phyloP scores from a whole-genome alignment of 2,113 vertebrate genomes.

The Sapayoa aenigma region DNA sequence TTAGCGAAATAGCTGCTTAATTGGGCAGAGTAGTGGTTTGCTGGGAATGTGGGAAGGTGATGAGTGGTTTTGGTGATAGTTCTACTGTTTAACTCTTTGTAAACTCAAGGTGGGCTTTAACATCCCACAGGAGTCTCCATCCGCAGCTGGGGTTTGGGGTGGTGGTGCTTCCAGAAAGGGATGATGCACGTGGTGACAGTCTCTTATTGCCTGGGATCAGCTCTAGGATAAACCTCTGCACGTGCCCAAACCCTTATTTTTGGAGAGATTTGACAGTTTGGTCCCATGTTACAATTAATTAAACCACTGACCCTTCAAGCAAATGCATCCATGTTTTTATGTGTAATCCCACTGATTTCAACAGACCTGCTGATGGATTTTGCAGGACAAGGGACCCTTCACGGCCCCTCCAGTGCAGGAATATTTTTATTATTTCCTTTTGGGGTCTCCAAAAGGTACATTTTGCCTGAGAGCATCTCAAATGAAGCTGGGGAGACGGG shows the following conservation, averaged over 20 bases:
- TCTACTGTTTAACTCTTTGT: not conserved
- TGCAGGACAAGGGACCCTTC: not conserved
- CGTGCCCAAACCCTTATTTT: not conserved
- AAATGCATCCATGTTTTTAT: not conserved
- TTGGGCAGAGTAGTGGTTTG: not conserved
- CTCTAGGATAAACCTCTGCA: not conserved
- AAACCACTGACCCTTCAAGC: not conserved
- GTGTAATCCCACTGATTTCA: not conserved
- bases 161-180: not conserved
- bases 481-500: not conserved
- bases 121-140: fast-evolving
- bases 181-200: fast-evolving
- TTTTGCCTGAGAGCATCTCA: not conserved
- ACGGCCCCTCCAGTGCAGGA: not conserved
- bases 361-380: fast-evolving
- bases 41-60: not conserved
- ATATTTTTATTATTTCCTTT: not conserved
- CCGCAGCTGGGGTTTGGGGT: fast-evolving
- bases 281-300: not conserved
- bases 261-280: fast-evolving
- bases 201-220: not conserved
- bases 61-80: not conserved
- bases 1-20: not conserved
- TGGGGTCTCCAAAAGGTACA: not conserved
- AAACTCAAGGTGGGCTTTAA: not conserved